A percentile compares a stretch with the other conserved stretches of the same genome.
Conservation (phyloP, 2,888 invertebrate genomes). For the Scotopteryx bipunctaria region DNA sequence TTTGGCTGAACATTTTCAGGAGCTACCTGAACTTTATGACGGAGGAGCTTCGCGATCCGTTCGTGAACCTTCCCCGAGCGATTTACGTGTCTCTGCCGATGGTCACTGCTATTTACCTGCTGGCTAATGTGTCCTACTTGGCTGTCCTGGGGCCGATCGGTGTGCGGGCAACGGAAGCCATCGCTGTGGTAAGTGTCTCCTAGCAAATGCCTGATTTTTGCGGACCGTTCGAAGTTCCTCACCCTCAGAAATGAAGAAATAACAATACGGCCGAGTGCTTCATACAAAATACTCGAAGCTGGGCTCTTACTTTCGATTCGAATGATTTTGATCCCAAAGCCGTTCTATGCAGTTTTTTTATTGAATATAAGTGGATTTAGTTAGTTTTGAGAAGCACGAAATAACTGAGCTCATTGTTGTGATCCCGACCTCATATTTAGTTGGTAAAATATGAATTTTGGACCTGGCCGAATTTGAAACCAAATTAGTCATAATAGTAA, state of each 20-base stretch:
- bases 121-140: constrained; percentile 95
- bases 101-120: constrained; percentile 93
- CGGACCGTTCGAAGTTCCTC: too few species aligned
- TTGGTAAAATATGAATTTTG: background rate
- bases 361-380: too few species aligned
- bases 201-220: background rate
- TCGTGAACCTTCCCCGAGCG: constrained; percentile 94
- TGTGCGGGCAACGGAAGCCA: constrained; percentile 95
- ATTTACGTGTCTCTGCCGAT: constrained; percentile 95
- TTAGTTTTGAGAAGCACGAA: too few species aligned
- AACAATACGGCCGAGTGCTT: too few species aligned
- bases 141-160: constrained; percentile 92
- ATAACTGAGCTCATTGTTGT: too few species aligned
- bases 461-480: too few species aligned
- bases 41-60: constrained; percentile 93
- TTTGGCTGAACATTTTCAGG: constrained; percentile 71
- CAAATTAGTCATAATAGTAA: background rate
- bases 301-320: too few species aligned
- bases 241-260: too few species aligned
- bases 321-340: too few species aligned
- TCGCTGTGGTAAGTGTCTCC: constrained; percentile 93
- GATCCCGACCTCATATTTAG: too few species aligned
- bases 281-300: too few species aligned
- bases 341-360: too few species aligned
- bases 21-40: constrained; percentile 97